These are phyloP conservation scores for Vulpes vulpes DNA, from an alignment of 2,113 vertebrate genomes.

Conservation along the genomic window DNA sequence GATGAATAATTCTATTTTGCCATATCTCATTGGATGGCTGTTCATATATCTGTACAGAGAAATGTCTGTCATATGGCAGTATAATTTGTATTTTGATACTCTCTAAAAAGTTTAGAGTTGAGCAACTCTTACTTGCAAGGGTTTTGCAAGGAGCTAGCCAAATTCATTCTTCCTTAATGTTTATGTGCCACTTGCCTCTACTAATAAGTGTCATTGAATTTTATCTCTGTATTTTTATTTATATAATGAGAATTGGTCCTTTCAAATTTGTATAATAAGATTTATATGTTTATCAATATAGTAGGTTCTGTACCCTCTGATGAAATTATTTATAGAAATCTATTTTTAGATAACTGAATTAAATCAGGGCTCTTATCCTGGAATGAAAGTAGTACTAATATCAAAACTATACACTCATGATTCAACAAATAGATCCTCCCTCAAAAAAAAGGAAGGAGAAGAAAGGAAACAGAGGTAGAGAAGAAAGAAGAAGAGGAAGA, in stretches of 20 bases:
- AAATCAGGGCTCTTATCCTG: neutral
- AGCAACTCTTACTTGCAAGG: neutral
- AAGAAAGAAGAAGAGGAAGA: neutral
- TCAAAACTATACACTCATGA: conserved; percentile 11
- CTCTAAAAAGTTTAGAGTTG: neutral
- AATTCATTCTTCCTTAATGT: conserved; percentile 39
- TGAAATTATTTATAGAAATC: conserved; percentile 32
- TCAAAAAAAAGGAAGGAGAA: neutral
- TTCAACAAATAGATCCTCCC: neutral
- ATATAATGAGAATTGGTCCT: neutral
- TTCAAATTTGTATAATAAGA: neutral
- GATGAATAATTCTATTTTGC: neutral
- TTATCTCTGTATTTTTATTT: neutral
- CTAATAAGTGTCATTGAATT: conserved; percentile 28
- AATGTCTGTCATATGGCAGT: neutral
- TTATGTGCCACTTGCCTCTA: neutral
- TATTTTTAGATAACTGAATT: conserved; percentile 22
- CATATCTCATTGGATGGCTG: neutral
- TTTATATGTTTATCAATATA: neutral
- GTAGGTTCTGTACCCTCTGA: neutral
- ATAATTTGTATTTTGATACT: neutral
- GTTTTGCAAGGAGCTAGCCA: neutral
- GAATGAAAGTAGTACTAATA: neutral
- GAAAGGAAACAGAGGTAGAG: too few species aligned
- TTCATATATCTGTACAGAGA: neutral